Conservation (phyloP, 2,113 vertebrate species). For the Mystacornis crossleyi region DNA sequence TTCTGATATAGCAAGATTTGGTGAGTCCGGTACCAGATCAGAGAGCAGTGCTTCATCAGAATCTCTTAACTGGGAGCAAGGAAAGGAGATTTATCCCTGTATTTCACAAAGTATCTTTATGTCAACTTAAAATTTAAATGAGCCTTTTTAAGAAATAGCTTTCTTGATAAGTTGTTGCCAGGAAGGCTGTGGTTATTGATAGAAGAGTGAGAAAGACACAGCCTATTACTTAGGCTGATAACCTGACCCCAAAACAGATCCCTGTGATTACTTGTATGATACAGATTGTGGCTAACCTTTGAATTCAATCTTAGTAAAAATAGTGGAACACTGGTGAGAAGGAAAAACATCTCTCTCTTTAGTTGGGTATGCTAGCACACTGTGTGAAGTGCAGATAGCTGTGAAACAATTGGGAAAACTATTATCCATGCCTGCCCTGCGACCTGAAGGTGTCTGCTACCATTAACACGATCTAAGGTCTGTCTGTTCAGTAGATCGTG, state of each 20-base stretch:
- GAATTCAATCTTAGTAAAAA: neutral
- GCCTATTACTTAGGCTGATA: neutral
- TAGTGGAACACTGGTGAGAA: neutral
- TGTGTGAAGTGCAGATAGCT: neutral
- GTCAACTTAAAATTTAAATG: neutral
- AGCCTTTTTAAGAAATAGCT: neutral
- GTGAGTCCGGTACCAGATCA: accelerated
- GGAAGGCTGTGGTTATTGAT: neutral
- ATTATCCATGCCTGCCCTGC: neutral
- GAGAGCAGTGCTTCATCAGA: neutral
- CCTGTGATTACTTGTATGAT: neutral
- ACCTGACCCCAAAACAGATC: neutral
- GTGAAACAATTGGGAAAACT: neutral
- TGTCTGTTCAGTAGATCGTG: neutral
- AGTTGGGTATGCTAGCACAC: neutral
- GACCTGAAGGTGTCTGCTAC: neutral
- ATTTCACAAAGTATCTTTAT: neutral
- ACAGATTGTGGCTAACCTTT: accelerated
- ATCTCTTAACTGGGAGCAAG: neutral
- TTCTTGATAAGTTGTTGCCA: neutral
- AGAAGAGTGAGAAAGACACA: neutral
- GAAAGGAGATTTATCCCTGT: neutral
- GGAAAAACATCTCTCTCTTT: neutral
- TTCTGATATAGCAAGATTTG: neutral
- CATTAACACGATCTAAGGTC: neutral